phyloP scores from a whole-genome alignment of 2,888 invertebrate genomes.

The Pherbina coryleti region DNA sequence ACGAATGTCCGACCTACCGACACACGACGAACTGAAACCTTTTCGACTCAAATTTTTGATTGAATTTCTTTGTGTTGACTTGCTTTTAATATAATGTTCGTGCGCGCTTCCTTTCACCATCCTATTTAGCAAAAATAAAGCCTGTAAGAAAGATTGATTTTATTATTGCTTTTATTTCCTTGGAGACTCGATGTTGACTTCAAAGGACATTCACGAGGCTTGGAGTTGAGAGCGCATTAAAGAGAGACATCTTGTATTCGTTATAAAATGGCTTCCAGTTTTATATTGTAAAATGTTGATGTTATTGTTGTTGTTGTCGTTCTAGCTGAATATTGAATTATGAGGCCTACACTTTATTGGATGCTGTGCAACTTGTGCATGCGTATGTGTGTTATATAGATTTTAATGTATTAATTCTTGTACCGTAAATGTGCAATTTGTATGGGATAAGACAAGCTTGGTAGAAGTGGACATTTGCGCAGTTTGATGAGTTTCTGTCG shows the following conservation, averaged over 20 bases:
- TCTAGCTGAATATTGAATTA: background rate
- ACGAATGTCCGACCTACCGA: background rate
- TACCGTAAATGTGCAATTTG: no score
- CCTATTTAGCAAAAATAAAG: slow-evolving; percentile 37
- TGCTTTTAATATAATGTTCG: background rate
- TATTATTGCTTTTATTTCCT: slow-evolving; percentile 62
- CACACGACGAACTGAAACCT: slow-evolving; percentile 36
- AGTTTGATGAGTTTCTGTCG: no score
- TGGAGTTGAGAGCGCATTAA: slow-evolving; percentile 13
- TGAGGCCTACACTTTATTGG: slow-evolving; percentile 13
- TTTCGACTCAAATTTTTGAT: slow-evolving; percentile 42
- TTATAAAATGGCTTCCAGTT: slow-evolving; percentile 49
- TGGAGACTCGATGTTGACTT: slow-evolving; percentile 58
- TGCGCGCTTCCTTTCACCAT: slow-evolving; percentile 34
- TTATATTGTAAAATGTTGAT: slow-evolving; percentile 13
- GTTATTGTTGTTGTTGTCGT: background rate
- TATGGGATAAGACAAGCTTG: no score
- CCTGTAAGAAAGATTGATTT: slow-evolving; percentile 59
- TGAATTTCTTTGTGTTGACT: slow-evolving; percentile 43
- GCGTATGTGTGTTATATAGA: no score
- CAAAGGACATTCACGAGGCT: slow-evolving; percentile 55
- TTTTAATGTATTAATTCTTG: no score
- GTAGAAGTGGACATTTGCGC: no score
- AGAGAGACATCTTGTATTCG: slow-evolving; percentile 43
- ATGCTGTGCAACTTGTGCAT: background rate